Evolutionary conservation across 2,797 vertebrate species (phyloP).

Genomic region (Loris lydekkerianus): DNA sequence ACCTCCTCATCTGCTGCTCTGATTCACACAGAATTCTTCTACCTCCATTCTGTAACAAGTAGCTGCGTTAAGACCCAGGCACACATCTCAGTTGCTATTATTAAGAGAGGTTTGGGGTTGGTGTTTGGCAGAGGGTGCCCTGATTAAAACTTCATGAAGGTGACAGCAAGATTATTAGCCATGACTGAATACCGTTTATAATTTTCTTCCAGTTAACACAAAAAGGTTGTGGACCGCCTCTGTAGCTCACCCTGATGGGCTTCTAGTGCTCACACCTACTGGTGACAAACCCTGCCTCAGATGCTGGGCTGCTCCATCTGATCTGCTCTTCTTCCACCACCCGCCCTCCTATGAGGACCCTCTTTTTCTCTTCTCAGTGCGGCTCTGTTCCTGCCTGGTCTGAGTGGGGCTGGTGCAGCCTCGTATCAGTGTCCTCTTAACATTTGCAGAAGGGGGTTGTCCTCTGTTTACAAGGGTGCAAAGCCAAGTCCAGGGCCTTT

Average conservation of each 20-base stretch:
- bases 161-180: neutral
- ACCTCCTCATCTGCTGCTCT: neutral
- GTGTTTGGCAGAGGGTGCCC: too few species aligned
- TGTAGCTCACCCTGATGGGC: neutral
- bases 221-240: neutral
- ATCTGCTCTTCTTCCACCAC: accelerated
- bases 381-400: neutral
- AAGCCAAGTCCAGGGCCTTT: neutral
- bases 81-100: neutral
- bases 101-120: neutral
- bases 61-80: neutral
- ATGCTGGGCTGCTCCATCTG: accelerated
- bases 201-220: neutral
- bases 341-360: too few species aligned
- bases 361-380: neutral
- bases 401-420: neutral
- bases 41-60: neutral
- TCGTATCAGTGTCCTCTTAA: accelerated
- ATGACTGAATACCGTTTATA: neutral
- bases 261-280: neutral
- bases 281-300: neutral
- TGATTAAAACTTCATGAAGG: neutral
- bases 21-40: neutral
- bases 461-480: neutral
- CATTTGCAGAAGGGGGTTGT: neutral